phyloP scores from a whole-genome alignment of 2,888 invertebrate species.

The Acleris holmiana region DNA sequence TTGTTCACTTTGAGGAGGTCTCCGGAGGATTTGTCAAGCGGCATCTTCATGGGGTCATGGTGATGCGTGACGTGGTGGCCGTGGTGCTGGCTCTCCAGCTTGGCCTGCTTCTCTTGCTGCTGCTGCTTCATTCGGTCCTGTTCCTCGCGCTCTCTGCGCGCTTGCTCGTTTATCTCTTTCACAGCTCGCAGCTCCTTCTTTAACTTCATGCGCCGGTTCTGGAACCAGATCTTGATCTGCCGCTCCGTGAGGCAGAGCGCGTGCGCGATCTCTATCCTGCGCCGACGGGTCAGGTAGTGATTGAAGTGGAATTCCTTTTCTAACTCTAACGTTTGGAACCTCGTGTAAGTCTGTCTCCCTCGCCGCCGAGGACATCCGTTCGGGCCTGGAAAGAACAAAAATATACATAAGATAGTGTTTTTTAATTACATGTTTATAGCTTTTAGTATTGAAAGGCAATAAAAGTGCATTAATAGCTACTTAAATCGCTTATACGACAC shows the following conservation, averaged over 20 bases:
- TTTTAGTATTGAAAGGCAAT: not conserved
- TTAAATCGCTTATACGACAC: slow-evolving; percentile 1
- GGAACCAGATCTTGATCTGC: slow-evolving; percentile 99
- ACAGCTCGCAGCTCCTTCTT: slow-evolving; percentile 97
- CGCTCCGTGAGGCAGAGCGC: slow-evolving; percentile 97
- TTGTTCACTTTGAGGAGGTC: slow-evolving; percentile 92
- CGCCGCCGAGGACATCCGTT: slow-evolving; percentile 97
- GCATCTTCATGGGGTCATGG: slow-evolving; percentile 89
- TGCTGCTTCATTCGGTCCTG: slow-evolving; percentile 96
- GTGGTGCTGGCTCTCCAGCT: slow-evolving; percentile 89
- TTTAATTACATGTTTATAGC: not conserved
- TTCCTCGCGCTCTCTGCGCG: slow-evolving; percentile 94
- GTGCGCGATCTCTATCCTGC: slow-evolving; percentile 98
- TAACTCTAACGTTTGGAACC: slow-evolving; percentile 98
- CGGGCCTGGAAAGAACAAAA: slow-evolving; percentile 90
- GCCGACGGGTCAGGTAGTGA: slow-evolving; percentile 97
- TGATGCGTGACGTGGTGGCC: slow-evolving; percentile 89
- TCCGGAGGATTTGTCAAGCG: slow-evolving; percentile 89
- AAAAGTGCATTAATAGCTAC: not conserved
- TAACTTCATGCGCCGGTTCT: slow-evolving; percentile 98
- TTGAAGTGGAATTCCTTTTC: slow-evolving; percentile 99
- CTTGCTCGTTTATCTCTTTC: slow-evolving; percentile 97
- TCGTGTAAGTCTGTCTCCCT: slow-evolving; percentile 98
- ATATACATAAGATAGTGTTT: slow-evolving; percentile 4
- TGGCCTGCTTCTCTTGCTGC: slow-evolving; percentile 94